Evolutionary conservation across 2,797 vertebrate genomes (phyloP).

Genomic region (Notamacropus eugenii): DNA sequence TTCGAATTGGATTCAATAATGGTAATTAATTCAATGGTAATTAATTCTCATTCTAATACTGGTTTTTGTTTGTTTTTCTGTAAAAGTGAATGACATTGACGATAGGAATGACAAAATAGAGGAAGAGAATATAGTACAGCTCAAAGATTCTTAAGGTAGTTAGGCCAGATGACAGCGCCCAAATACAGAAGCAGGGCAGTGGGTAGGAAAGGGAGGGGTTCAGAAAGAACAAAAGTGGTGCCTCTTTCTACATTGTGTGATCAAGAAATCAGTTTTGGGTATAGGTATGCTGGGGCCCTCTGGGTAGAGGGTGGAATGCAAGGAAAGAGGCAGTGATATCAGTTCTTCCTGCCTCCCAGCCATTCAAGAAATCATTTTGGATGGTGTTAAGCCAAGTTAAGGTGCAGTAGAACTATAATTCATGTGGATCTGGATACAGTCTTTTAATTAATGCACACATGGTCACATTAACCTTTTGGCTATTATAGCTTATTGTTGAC

Average conservation of each 20-base stretch:
- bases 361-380: neutral
- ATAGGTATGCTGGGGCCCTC: too few species aligned
- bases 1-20: neutral
- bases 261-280: neutral
- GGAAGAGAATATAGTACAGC: neutral
- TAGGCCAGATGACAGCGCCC: neutral
- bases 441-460: neutral
- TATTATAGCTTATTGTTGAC: neutral
- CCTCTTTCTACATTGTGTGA: neutral
- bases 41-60: neutral
- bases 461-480: neutral
- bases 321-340: neutral
- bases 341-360: neutral
- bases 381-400: neutral
- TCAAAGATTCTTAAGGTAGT: neutral
- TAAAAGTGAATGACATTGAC: neutral
- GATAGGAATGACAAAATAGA: neutral
- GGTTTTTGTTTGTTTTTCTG: neutral
- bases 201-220: neutral
- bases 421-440: neutral
- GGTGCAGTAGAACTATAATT: neutral
- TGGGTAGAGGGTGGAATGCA: neutral
- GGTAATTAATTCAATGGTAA: neutral
- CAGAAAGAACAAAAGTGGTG: neutral
- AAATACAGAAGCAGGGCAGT: neutral